A percentile compares a stretch with the other conserved stretches of the same genome.
phyloP scores from a whole-genome alignment of 2,113 vertebrate genomes.

The Oncorhynchus kisutch region DNA sequence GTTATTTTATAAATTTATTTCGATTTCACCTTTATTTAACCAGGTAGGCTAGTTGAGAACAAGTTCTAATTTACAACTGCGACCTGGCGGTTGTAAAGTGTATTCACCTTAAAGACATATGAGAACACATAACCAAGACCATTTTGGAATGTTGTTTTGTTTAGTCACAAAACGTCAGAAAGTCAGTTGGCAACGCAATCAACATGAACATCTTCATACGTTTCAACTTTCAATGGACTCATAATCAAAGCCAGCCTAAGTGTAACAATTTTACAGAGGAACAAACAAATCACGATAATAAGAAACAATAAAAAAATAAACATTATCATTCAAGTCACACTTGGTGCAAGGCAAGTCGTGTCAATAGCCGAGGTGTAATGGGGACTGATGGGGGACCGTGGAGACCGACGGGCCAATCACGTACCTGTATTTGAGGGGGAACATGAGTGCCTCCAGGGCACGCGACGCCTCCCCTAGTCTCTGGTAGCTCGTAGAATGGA shows the following conservation, averaged over 20 bases:
- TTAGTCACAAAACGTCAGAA: too few species aligned
- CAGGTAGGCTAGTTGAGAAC: too few species aligned
- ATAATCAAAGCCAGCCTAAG: not conserved
- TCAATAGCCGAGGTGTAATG: not conserved
- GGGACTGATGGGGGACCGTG: not conserved
- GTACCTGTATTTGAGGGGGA: constrained; percentile 97
- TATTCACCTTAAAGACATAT: too few species aligned
- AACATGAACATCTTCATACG: too few species aligned
- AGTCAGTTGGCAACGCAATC: too few species aligned
- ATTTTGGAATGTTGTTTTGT: too few species aligned
- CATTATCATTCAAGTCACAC: constrained; percentile 7
- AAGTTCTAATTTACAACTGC: too few species aligned
- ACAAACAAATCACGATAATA: not conserved
- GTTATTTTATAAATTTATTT: too few species aligned
- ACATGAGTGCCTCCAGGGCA: constrained; percentile 94
- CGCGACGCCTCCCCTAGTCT: constrained; percentile 92
- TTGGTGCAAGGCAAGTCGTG: not conserved
- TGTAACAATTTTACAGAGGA: not conserved
- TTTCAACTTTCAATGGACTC: not conserved
- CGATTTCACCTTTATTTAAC: too few species aligned
- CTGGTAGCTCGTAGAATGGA: constrained; percentile 97
- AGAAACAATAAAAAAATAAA: not conserved
- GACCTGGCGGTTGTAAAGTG: too few species aligned
- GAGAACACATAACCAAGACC: too few species aligned
- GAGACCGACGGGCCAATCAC: constrained; percentile 19